Base-by-base conservation (phyloP, 2,113 vertebrate genomes). In the Platysteira castanea region DNA sequence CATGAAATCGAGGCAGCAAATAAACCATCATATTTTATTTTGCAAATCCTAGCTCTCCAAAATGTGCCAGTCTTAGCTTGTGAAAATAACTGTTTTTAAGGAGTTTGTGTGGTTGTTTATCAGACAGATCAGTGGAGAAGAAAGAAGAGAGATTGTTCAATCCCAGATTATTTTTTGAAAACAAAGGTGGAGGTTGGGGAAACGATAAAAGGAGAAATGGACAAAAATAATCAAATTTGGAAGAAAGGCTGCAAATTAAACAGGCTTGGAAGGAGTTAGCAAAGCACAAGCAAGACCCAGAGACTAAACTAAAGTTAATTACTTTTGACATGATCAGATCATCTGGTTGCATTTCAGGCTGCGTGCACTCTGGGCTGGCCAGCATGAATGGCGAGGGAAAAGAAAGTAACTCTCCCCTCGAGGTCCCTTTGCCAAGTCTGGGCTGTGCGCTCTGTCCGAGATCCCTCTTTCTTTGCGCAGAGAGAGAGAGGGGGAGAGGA, bases 391-490 rank as follows among this genome's bases (percentile, higher is more conserved):
- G 69, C 14, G 10, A 83, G 79, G 93, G 30, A 79, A 84, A 97
- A 97, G 84, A 96, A 97, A 97, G 95, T 97, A 94, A 92, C 97
- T 96, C 94, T 93, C 85, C 87, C 95, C 96, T 97, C 73, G 11
- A 89, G 93, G 95, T 92, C 91, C 85, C 90, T 93, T 63, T 97
- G 95, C 81, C 97, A 95, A 96, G 96, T 82, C 81, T 95, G 81
- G 79, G 78, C 96, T 95, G 80, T 3, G 49, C 17, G 41, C 96
- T 95, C 91, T 85, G 85, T 64, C 96, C 97, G 71, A 97, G 97
- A 95, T 97, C 95, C 89, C 89, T 90, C 96, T 98, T 98, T 98
- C 97, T 98, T 98, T 77, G 56, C 78, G 20, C 84, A 94, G 96
- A 96, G 97, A 96, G 97, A 96, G 97, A 93, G 97, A 44, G 97